Percentiles rank a stretch among this genome's conserved stretches.
Conservation (phyloP, 2,888 invertebrate genomes). For the Meteorus colon region DNA sequence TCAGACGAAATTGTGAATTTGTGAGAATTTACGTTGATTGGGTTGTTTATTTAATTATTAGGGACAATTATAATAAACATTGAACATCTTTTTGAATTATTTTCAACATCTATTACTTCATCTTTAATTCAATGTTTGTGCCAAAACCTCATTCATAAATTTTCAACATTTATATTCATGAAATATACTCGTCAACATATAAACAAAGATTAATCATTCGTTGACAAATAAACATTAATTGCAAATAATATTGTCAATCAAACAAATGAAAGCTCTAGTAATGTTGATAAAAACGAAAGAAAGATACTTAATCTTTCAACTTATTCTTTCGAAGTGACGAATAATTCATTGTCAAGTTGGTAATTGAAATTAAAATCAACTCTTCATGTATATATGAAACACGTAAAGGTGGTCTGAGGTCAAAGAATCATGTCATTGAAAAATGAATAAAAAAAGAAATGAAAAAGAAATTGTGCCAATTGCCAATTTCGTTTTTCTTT, state of each 20-base stretch:
- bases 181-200: background rate
- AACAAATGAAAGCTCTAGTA: background rate
- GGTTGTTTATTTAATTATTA: too few relatives aligned
- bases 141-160: background rate
- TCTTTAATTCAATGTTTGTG: background rate
- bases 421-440: background rate
- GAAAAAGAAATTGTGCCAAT: background rate
- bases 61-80: background rate
- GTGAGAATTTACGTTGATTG: too few relatives aligned
- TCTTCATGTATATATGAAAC: constrained; percentile 16
- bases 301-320: background rate
- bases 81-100: background rate
- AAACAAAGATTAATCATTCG: too few relatives aligned
- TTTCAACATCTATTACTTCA: background rate
- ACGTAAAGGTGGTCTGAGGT: constrained; percentile 19
- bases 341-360: constrained; percentile 19
- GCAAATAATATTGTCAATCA: background rate
- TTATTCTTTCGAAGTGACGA: background rate
- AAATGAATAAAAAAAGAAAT: background rate
- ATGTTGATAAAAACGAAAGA: background rate
- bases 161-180: background rate
- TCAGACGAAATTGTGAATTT: too few relatives aligned
- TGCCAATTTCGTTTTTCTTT: background rate
- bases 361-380: constrained; percentile 19
- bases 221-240: too few relatives aligned